Percentiles rank a stretch among this genome's conserved stretches.
These are phyloP conservation scores for Drosophila ercepeae DNA, from an alignment of 1,140 invertebrate genomes.

Conservation along the genomic window DNA sequence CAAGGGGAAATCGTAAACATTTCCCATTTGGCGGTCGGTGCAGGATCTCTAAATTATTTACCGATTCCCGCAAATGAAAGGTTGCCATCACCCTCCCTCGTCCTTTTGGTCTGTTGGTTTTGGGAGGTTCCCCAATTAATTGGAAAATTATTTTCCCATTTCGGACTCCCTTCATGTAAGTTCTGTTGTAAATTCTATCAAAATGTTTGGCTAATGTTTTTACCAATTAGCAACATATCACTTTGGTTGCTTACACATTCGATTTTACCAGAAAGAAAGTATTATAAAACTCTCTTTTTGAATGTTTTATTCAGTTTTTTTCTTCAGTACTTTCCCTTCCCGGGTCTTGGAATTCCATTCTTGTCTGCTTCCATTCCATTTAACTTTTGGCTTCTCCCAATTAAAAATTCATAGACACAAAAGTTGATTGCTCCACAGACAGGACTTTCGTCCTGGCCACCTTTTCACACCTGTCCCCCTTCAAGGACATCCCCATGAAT, in stretches of 20 bases:
- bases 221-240: neutral
- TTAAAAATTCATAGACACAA: constrained; percentile 55
- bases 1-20: neutral
- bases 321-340: neutral
- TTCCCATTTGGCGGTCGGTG: constrained; percentile 19
- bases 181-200: neutral
- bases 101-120: constrained; percentile 1
- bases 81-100: neutral
- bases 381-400: constrained; percentile 21
- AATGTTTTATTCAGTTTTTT: neutral
- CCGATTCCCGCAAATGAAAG: constrained; percentile 41
- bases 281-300: no score
- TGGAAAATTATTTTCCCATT: constrained; percentile 25
- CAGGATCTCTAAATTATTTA: constrained; percentile 47
- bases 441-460: constrained; percentile 8
- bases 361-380: constrained; percentile 27
- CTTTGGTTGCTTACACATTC: no score
- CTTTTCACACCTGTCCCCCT: constrained; percentile 8
- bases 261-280: no score
- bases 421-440: constrained; percentile 40
- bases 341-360: constrained; percentile 8
- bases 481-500: constrained; percentile 23
- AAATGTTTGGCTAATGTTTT: neutral
- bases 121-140: constrained; percentile 25
- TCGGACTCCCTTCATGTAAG: neutral